These are phyloP conservation scores for Atrina japonica DNA, from an alignment of 2,888 invertebrate species.

Conservation along the genomic window DNA sequence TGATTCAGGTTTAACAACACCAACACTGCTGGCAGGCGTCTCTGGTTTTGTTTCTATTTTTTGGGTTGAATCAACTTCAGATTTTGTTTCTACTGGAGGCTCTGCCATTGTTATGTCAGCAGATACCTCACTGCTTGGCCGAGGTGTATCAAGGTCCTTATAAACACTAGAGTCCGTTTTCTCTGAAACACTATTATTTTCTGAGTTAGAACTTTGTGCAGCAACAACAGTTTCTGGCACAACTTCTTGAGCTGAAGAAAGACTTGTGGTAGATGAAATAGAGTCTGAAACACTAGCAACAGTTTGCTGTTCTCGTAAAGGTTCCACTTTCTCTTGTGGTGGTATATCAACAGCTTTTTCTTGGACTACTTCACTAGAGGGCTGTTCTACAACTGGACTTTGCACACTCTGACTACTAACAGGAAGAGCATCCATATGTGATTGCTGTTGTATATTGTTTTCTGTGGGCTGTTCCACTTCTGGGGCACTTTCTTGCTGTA, in stretches of 20 bases:
- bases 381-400: no score
- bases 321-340: neutral
- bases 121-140: slow-evolving; percentile 8
- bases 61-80: neutral
- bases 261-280: slow-evolving; percentile 15
- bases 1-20: neutral
- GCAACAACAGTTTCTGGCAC: slow-evolving; percentile 23
- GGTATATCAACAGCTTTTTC: no score
- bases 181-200: slow-evolving; percentile 10
- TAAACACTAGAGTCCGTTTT: slow-evolving; percentile 8
- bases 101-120: slow-evolving; percentile 14
- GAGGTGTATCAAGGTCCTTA: no score
- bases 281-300: slow-evolving; percentile 7
- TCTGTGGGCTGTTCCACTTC: no score
- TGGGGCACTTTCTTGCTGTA: no score
- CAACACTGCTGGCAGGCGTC: slow-evolving; percentile 9
- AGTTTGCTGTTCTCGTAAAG: neutral
- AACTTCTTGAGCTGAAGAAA: slow-evolving; percentile 11
- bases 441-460: no score
- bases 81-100: slow-evolving; percentile 2
- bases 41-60: slow-evolving; percentile 37
- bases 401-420: no score
- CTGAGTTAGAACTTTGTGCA: slow-evolving; percentile 8
- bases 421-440: no score
- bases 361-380: no score